A percentile compares a stretch with the other conserved stretches of the same genome.
Evolutionary conservation across 2,113 vertebrate species (phyloP).

Genomic region (Menura novaehollandiae): DNA sequence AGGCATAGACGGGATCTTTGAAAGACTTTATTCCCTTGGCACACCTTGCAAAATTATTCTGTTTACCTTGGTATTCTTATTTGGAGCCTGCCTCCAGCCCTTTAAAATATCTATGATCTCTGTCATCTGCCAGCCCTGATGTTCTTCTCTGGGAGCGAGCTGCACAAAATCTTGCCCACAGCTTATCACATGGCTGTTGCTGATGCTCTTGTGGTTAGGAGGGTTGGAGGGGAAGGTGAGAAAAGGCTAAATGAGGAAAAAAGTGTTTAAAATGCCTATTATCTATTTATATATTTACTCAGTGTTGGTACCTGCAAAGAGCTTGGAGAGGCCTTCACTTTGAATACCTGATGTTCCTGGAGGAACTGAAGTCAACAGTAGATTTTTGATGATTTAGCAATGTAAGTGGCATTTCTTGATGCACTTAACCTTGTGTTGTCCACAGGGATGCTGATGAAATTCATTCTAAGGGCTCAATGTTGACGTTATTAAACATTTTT

Average conservation of each 20-base stretch:
- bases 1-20: background rate
- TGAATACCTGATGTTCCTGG: background rate
- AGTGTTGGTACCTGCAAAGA: background rate
- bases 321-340: background rate
- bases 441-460: background rate
- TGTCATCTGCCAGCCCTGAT: background rate
- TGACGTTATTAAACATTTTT: background rate
- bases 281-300: background rate
- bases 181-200: background rate
- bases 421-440: background rate
- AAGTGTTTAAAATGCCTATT: background rate
- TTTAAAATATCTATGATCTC: background rate
- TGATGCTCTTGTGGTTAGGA: background rate
- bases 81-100: background rate
- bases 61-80: background rate
- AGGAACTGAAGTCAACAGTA: background rate
- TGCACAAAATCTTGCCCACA: background rate
- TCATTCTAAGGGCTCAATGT: background rate
- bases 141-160: background rate
- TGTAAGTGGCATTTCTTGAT: background rate
- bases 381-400: background rate
- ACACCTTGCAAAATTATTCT: background rate
- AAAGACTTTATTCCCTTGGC: background rate
- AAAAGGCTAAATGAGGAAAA: background rate
- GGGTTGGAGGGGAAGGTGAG: background rate